Conservation (phyloP, 2,888 invertebrate species). For the Leptinotarsa juncta region DNA sequence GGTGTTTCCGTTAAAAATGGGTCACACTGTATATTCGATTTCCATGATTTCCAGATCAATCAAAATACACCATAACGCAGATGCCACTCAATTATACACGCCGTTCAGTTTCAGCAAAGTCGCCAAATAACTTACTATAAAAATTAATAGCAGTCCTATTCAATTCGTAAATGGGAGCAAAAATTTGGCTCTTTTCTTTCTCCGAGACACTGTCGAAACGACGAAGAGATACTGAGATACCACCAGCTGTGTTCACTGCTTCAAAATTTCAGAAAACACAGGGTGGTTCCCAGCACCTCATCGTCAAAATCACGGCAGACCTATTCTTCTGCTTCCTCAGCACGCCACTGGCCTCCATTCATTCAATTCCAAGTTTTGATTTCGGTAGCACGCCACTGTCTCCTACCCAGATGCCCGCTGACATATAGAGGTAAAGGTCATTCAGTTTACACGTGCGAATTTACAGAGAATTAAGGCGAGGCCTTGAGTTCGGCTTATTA, state of each 20-base stretch:
- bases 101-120: too few relatives aligned
- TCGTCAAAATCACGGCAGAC: slow-evolving; percentile 39
- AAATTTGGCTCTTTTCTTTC: neutral
- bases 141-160: too few relatives aligned
- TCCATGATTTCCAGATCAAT: too few relatives aligned
- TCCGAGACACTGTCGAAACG: slow-evolving; percentile 49
- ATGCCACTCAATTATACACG: too few relatives aligned
- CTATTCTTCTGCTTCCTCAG: neutral
- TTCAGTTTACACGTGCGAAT: slow-evolving; percentile 27
- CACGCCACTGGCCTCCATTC: too few relatives aligned
- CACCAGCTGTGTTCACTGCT: slow-evolving; percentile 99
- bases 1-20: too few relatives aligned
- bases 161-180: too few relatives aligned
- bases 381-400: neutral
- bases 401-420: slow-evolving; percentile 16
- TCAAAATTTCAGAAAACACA: slow-evolving; percentile 87
- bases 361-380: too few relatives aligned
- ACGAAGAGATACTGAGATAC: slow-evolving; percentile 91
- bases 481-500: slow-evolving; percentile 23
- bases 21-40: too few relatives aligned
- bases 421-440: slow-evolving; percentile 35
- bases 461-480: slow-evolving; percentile 17
- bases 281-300: slow-evolving; percentile 89
- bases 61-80: too few relatives aligned
- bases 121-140: too few relatives aligned